phyloP scores from a whole-genome alignment of 2,113 vertebrate species.

The Chunga burmeisteri region DNA sequence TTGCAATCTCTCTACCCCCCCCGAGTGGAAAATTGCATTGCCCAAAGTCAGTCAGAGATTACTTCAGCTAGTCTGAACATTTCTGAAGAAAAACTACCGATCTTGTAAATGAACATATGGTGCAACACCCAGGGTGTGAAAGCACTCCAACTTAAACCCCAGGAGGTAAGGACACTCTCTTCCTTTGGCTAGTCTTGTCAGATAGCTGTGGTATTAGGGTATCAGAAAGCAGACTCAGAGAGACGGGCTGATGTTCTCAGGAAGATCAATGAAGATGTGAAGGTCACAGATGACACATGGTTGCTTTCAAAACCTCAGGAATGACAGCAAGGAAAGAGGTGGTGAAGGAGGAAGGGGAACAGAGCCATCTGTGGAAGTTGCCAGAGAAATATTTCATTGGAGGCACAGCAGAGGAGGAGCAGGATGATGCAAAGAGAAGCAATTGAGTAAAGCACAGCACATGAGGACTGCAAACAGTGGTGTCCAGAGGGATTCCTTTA shows the following conservation, averaged over 20 bases:
- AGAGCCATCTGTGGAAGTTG: neutral
- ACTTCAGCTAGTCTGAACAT: neutral
- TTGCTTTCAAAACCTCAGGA: conserved; percentile 52
- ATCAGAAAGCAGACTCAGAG: neutral
- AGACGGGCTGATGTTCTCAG: conserved; percentile 6
- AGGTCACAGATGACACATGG: conserved; percentile 28
- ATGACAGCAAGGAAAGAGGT: conserved; percentile 39
- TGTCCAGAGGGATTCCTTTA: neutral
- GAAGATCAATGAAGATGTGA: conserved; percentile 24
- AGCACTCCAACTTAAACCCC: neutral
- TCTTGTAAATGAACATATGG: neutral
- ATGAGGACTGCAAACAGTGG: neutral
- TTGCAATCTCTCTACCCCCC: neutral
- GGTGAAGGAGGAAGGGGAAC: conserved; percentile 12
- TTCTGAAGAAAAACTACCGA: neutral
- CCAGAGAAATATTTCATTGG: conserved; percentile 11
- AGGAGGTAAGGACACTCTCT: neutral
- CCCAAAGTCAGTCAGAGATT: neutral
- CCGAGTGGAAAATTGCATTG: neutral
- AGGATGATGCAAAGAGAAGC: conserved; percentile 1
- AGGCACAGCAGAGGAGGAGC: conserved; percentile 10
- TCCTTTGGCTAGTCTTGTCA: neutral
- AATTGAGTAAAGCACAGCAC: neutral
- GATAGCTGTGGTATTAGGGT: neutral
- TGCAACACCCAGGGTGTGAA: neutral